phyloP scores from a whole-genome alignment of 30 jellyfish, hydroid and myxozoan genomes.

The Morbakka virulenta region DNA sequence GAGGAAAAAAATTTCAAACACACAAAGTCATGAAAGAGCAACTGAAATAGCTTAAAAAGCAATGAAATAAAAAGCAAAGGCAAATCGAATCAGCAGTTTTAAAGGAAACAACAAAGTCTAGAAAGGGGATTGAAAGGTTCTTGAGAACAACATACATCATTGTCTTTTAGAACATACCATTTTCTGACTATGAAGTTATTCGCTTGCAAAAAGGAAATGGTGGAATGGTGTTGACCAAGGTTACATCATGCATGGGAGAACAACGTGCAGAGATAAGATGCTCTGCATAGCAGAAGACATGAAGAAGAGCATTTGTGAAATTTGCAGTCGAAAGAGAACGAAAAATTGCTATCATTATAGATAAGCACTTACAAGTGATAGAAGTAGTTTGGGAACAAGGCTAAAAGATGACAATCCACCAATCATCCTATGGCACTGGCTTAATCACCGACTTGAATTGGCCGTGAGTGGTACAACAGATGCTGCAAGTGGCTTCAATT shows the following conservation, averaged over 20 bases:
- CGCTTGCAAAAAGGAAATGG: neutral
- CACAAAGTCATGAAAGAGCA: neutral
- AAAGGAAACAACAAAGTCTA: neutral
- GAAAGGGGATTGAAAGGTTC: neutral
- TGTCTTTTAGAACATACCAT: neutral
- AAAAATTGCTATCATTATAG: conserved; percentile 7
- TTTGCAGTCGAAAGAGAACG: neutral
- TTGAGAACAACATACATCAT: neutral
- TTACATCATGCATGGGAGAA: neutral
- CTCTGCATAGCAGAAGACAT: neutral
- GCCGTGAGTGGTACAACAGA: conserved; percentile 21
- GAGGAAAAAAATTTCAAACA: neutral
- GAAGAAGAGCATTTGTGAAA: neutral
- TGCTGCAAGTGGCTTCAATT: conserved; percentile 6
- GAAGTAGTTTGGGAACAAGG: conserved; percentile 5
- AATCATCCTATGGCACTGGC: conserved; percentile 13
- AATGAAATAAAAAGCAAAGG: too few species aligned
- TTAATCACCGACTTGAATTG: conserved; percentile 3
- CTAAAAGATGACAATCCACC: conserved; percentile 6
- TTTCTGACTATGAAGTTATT: neutral
- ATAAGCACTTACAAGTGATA: neutral
- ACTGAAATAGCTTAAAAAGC: neutral
- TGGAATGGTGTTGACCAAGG: neutral
- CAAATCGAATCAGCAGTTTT: neutral
- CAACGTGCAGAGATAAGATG: neutral